Percentiles rank a stretch among this genome's conserved stretches.
phyloP scores from a whole-genome alignment of 2,797 vertebrate genomes.

The Lepilemur septentrionalis region DNA sequence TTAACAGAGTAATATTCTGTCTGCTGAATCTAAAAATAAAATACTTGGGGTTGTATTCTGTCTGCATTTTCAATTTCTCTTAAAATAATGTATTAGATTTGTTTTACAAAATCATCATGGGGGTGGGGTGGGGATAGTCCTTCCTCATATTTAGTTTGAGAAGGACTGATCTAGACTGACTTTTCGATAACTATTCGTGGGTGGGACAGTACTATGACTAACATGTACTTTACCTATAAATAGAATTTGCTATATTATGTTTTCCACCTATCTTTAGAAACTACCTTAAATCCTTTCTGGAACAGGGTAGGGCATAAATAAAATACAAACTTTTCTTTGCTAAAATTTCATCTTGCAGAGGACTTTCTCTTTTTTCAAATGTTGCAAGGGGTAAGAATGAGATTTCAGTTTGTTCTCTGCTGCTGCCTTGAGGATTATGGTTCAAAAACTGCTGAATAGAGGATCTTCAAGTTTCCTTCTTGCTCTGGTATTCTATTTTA shows the following conservation, averaged over 20 bases:
- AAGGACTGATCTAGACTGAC: not conserved
- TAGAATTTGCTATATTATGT: not conserved
- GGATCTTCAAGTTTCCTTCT: not conserved
- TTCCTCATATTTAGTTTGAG: conserved; percentile 22
- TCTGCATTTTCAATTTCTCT: not conserved
- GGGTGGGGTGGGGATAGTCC: not conserved
- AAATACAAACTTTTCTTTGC: not conserved
- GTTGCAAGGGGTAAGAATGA: not conserved
- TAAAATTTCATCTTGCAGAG: not conserved
- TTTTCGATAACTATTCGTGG: not conserved
- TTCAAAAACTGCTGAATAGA: not conserved
- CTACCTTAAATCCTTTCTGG: conserved; percentile 12
- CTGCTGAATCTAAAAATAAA: not conserved
- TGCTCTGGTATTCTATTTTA: not conserved
- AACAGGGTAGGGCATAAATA: conserved; percentile 5
- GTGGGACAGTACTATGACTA: not conserved
- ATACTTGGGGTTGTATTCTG: not conserved
- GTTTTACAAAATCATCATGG: not conserved
- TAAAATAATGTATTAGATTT: not conserved
- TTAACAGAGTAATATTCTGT: conserved; percentile 9
- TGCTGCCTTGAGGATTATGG: not conserved
- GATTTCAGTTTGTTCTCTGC: not conserved
- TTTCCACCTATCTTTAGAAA: not conserved
- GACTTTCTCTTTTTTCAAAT: not conserved
- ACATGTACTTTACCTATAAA: not conserved